A percentile compares a stretch with the other conserved stretches of the same genome.
Evolutionary conservation across 2,888 invertebrate species (phyloP).

Genomic region (Carpatolechia fugitivella): DNA sequence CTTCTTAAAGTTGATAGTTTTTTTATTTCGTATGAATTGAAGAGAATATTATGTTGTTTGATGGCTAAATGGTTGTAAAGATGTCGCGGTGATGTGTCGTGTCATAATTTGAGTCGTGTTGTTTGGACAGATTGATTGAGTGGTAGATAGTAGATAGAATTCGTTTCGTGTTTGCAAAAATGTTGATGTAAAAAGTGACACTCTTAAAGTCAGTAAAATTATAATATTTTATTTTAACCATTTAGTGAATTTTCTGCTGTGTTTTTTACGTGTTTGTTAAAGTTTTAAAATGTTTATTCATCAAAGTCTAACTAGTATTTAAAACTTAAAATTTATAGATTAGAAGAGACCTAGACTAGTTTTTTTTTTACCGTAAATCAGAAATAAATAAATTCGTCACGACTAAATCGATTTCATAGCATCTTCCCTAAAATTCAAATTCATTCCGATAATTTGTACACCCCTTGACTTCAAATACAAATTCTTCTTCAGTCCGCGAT

Average conservation of each 20-base stretch:
- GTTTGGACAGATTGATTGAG: constrained; percentile 2
- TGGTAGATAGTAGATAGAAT: not conserved
- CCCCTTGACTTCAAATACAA: constrained; percentile 3
- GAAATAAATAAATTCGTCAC: too few species aligned
- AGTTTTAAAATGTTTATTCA: too few species aligned
- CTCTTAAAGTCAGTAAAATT: not conserved
- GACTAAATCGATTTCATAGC: too few species aligned
- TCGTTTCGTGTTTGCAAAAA: not conserved
- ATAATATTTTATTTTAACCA: too few species aligned
- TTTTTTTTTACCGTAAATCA: too few species aligned
- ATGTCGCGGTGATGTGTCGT: constrained; percentile 20
- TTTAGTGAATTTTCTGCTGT: too few species aligned
- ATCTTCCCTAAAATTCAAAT: not conserved
- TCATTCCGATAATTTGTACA: not conserved
- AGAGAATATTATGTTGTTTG: not conserved
- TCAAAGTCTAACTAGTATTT: too few species aligned
- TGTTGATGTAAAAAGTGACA: not conserved
- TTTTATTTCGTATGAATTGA: not conserved
- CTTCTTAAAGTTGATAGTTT: not conserved
- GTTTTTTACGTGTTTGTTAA: too few species aligned
- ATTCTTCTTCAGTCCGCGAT: constrained; percentile 26
- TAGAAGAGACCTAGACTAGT: too few species aligned
- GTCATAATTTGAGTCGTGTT: constrained; percentile 23
- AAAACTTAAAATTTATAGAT: too few species aligned
- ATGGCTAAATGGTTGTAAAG: too few species aligned